Evolutionary conservation across 1,140 invertebrate genomes (phyloP).

Genomic region (Leptopilina boulardi): DNA sequence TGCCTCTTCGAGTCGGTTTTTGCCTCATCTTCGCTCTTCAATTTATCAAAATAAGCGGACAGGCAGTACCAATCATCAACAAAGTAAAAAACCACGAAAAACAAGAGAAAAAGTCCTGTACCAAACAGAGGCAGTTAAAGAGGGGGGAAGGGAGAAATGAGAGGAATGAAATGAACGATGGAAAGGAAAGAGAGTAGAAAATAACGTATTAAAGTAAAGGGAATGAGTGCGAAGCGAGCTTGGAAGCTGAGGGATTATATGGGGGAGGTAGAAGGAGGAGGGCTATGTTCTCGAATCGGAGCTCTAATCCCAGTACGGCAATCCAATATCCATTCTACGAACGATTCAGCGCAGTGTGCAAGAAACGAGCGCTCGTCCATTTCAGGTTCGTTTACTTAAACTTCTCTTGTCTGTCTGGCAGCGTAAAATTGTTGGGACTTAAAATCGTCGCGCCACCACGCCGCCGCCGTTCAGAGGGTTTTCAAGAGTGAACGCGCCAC

Average conservation of each 20-base stretch:
- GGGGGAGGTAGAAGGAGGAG: constrained; percentile 35
- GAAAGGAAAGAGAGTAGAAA: constrained; percentile 9
- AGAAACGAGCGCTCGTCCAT: constrained; percentile 54
- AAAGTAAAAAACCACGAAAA: constrained; percentile 29
- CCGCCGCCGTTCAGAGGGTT: too few relatives aligned
- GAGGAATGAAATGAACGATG: not conserved
- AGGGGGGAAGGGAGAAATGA: not conserved
- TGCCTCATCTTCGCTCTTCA: constrained; percentile 27
- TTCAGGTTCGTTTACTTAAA: constrained; percentile 61
- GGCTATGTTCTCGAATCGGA: constrained; percentile 47
- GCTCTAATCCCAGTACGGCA: constrained; percentile 52
- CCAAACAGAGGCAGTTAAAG: too few relatives aligned
- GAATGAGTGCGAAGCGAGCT: not conserved
- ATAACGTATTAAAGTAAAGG: constrained; percentile 38
- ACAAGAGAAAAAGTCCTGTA: not conserved
- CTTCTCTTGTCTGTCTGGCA: constrained; percentile 41
- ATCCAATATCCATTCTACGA: constrained; percentile 59
- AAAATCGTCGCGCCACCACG: not conserved
- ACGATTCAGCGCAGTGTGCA: constrained; percentile 52
- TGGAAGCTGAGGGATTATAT: constrained; percentile 3
- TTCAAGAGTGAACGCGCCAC: constrained; percentile 37
- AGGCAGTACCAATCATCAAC: constrained; percentile 25
- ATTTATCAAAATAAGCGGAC: constrained; percentile 33
- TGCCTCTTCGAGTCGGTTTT: not conserved
- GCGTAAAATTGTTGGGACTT: not conserved